Conservation (phyloP, 1,140 invertebrate genomes). For the Drosophila asahinai region DNA sequence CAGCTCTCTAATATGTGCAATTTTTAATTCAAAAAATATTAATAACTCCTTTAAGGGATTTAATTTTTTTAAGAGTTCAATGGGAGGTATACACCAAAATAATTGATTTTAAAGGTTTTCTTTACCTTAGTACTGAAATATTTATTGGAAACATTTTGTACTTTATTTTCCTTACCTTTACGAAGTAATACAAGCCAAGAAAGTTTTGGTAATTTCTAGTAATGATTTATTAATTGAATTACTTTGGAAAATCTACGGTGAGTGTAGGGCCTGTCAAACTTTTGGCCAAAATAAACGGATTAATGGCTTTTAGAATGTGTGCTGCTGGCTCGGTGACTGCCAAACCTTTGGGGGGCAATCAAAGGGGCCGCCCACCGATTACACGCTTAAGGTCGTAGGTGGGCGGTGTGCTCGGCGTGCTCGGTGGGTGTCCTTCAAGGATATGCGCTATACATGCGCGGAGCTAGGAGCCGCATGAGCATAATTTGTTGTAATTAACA, state of each 20-base stretch:
- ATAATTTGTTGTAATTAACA: constrained; percentile 84
- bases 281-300: neutral
- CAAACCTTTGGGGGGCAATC: constrained; percentile 40
- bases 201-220: no score
- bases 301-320: constrained; percentile 20
- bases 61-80: no score
- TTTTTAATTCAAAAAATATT: no score
- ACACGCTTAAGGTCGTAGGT: constrained; percentile 14
- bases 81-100: no score
- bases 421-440: constrained; percentile 14
- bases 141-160: no score
- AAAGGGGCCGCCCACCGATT: constrained; percentile 27
- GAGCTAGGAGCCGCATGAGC: constrained; percentile 62
- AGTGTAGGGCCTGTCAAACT: constrained; percentile 1
- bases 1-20: no score
- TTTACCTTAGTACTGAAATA: no score
- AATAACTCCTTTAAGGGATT: no score
- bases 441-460: neutral
- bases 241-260: neutral
- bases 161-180: no score
- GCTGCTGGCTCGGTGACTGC: constrained; percentile 11
- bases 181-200: no score
- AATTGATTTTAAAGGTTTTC: no score
- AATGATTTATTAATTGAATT: constrained; percentile 14
- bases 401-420: neutral